These are phyloP conservation scores for Nasonia giraulti DNA, from an alignment of 1,140 invertebrate genomes.

Conservation along the genomic window DNA sequence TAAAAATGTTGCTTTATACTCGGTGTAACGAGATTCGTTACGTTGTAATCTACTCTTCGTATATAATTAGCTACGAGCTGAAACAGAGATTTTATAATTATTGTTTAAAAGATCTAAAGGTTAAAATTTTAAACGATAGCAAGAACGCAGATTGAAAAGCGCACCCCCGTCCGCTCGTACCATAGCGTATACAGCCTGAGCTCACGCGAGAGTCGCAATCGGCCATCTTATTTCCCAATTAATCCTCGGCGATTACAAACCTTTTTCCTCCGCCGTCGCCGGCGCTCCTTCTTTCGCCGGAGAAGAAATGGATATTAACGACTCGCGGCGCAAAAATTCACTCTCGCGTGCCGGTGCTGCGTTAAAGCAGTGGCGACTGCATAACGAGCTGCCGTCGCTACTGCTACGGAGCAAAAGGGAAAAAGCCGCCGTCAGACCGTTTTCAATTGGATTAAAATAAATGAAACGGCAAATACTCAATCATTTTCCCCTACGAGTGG, in stretches of 20 bases:
- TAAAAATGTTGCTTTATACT: too few relatives aligned
- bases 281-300: not conserved
- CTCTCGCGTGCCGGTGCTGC: slow-evolving; percentile 9
- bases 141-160: not conserved
- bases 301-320: slow-evolving; percentile 25
- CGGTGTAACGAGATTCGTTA: too few relatives aligned
- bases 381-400: slow-evolving; percentile 9
- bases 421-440: not conserved
- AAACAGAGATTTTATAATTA: too few relatives aligned
- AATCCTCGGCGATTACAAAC: slow-evolving; percentile 11
- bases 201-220: not conserved
- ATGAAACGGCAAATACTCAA: slow-evolving; percentile 51
- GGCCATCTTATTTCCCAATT: slow-evolving; percentile 25
- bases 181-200: not conserved
- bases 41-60: too few relatives aligned
- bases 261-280: not conserved
- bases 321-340: slow-evolving; percentile 5
- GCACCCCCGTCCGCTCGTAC: not conserved
- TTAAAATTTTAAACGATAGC: too few relatives aligned
- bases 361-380: slow-evolving; percentile 5
- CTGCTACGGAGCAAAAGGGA: not conserved
- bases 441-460: slow-evolving; percentile 52
- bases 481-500: slow-evolving; percentile 41
- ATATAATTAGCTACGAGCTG: too few relatives aligned
- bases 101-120: too few relatives aligned